phyloP scores from a whole-genome alignment of 1,140 invertebrate species.

The Zaprionus vittiger region DNA sequence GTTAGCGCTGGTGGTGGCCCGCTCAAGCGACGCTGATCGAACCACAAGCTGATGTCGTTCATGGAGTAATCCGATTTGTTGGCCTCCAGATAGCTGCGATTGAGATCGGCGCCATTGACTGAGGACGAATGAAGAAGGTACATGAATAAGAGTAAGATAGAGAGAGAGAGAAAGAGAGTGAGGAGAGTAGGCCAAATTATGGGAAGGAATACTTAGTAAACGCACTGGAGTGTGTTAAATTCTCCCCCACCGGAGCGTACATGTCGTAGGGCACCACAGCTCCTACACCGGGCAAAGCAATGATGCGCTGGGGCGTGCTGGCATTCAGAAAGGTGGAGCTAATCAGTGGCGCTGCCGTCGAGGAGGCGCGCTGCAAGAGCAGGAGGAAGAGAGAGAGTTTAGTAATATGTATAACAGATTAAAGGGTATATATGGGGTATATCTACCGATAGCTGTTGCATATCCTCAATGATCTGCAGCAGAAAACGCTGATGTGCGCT shows the following conservation, averaged over 20 bases:
- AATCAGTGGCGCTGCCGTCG: conserved; percentile 39
- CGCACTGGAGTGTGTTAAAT: conserved; percentile 79
- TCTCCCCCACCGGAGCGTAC: conserved; percentile 65
- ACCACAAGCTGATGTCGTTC: conserved; percentile 77
- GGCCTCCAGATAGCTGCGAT: conserved; percentile 81
- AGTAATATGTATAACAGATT: background rate
- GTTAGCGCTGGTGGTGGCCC: conserved; percentile 21
- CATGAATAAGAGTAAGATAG: background rate
- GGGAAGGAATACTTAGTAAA: background rate
- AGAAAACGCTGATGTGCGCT: conserved; percentile 74
- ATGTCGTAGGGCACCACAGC: conserved; percentile 44
- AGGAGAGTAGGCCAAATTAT: background rate
- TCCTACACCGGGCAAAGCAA: background rate
- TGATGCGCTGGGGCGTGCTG: conserved; percentile 61
- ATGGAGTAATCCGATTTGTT: conserved; percentile 82
- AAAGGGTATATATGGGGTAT: background rate
- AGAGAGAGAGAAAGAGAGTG: background rate
- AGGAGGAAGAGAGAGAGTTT: background rate
- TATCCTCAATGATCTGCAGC: conserved; percentile 77
- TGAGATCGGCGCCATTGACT: conserved; percentile 82
- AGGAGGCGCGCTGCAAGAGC: conserved; percentile 20
- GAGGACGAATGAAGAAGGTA: background rate
- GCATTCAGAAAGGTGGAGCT: conserved; percentile 67
- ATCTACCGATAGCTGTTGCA: conserved; percentile 76
- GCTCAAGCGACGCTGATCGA: conserved; percentile 70